Base-by-base conservation (phyloP, 2,888 invertebrate species). In the Ptychoptera contaminata region DNA sequence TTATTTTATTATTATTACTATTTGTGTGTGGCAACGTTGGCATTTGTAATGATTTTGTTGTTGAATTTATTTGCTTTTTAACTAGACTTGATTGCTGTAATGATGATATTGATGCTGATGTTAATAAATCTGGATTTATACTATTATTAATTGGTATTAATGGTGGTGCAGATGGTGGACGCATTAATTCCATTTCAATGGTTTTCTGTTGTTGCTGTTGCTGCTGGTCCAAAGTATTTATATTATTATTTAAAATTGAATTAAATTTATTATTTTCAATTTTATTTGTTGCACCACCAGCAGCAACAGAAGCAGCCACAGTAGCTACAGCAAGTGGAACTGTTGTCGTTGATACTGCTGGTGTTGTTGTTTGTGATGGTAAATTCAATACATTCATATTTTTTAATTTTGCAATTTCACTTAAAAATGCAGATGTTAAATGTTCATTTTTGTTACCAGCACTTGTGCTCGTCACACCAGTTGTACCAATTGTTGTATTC, bases 141-240 rank as follows among this genome's bases (percentile, higher is more conserved):
- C 15, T 35, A 42, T 42, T 42, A 11, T 23, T 42, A 32, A 32
- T 32, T 32, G 32, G 32, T 32, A 32, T 11, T 32, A 32, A 32
- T 32, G 35, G 35, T 2, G 48, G 47, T 8, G 48, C 48, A 2
- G 47, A 48, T 35, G 50, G 50, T 36, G 50, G 50, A 10, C 50
- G 43, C 50, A 50, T 50, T 32, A 42, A 35, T 35, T 35, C 16
- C 23, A 23, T 23, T 23, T 23, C 23, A 23, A 23, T 23, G 3
- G 23, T 5, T 23, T 23, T 23, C 23, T 23, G 23, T 23, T 23
- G 23, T 23, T 23, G 23, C 23, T 23, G 23, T 5, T 23, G 23
- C 7, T 23, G 23, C 3, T 23, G 23, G 7, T 23, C 23, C 23
- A 23, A 5, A 16, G 42, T 34, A 12, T 11, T 35, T 9, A 16